Evolutionary conservation across 2,113 vertebrate genomes (phyloP).

Genomic region (Atractosteus spatula): DNA sequence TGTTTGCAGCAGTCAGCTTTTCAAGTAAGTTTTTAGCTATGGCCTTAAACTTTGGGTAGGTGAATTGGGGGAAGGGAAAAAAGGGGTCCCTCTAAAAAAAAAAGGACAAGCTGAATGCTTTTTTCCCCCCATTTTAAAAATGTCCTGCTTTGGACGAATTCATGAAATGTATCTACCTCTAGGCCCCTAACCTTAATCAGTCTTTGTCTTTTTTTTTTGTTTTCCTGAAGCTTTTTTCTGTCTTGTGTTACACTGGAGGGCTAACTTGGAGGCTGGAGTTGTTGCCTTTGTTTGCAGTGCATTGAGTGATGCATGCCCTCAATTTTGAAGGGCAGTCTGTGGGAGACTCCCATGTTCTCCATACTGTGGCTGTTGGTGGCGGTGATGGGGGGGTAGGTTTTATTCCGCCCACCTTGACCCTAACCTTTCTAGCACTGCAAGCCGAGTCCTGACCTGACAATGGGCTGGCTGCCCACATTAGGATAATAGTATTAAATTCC

Average conservation of each 20-base stretch:
- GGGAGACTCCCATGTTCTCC: slow-evolving; percentile 1
- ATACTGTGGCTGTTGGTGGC: slow-evolving; percentile 31
- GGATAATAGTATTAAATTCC: slow-evolving; percentile 64
- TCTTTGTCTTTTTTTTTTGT: neutral
- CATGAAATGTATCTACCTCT: too few species aligned
- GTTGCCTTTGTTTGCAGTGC: neutral
- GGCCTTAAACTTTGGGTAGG: neutral
- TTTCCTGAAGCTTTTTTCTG: neutral
- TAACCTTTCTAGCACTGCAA: slow-evolving; percentile 25
- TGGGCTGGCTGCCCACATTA: slow-evolving; percentile 48
- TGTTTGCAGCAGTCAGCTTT: neutral
- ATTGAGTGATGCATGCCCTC: neutral
- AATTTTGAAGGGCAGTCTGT: slow-evolving; percentile 7
- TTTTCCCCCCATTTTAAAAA: too few species aligned
- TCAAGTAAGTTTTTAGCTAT: neutral
- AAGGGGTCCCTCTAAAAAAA: too few species aligned
- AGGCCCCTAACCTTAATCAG: too few species aligned
- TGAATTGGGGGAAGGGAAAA: neutral
- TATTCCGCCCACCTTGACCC: slow-evolving; percentile 43
- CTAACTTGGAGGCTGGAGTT: neutral
- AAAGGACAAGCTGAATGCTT: too few species aligned
- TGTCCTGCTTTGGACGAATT: too few species aligned
- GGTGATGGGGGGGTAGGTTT: slow-evolving; percentile 30
- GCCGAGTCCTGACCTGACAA: slow-evolving; percentile 52
- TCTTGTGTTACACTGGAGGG: neutral